These are phyloP conservation scores for Chymomyza caudatula DNA, from an alignment of 2,888 invertebrate genomes.

Conservation along the genomic window DNA sequence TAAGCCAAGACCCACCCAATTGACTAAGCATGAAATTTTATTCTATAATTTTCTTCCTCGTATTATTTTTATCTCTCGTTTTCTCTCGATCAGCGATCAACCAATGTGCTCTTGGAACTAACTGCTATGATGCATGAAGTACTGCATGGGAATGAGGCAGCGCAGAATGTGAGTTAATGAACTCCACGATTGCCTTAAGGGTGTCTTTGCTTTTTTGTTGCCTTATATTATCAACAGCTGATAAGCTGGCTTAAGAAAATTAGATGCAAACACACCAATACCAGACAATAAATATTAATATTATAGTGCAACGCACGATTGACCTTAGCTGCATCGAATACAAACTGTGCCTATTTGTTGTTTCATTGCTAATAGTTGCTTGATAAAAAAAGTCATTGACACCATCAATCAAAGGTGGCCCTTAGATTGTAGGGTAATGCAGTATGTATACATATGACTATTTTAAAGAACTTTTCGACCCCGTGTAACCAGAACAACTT, in stretches of 20 bases:
- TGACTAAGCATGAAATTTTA: not conserved
- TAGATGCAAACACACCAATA: not conserved
- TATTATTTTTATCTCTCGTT: not conserved
- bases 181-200: not conserved
- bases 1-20: not conserved
- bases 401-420: constrained; percentile 48
- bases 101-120: not conserved
- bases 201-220: not conserved
- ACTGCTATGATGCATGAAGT: not conserved
- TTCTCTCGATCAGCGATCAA: not conserved
- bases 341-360: not conserved
- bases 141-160: no score
- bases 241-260: not conserved
- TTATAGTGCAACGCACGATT: constrained; percentile 39
- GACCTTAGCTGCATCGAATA: constrained; percentile 17
- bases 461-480: not conserved
- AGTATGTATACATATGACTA: not conserved
- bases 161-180: not conserved
- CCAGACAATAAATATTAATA: not conserved
- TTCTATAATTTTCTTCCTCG: not conserved
- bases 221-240: not conserved
- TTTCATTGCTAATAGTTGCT: constrained; percentile 23
- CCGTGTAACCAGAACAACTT: not conserved
- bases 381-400: constrained; percentile 43
- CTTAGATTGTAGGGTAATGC: not conserved